These are phyloP conservation scores for Diarsia rubi DNA, from an alignment of 2,888 invertebrate species.

Conservation along the genomic window DNA sequence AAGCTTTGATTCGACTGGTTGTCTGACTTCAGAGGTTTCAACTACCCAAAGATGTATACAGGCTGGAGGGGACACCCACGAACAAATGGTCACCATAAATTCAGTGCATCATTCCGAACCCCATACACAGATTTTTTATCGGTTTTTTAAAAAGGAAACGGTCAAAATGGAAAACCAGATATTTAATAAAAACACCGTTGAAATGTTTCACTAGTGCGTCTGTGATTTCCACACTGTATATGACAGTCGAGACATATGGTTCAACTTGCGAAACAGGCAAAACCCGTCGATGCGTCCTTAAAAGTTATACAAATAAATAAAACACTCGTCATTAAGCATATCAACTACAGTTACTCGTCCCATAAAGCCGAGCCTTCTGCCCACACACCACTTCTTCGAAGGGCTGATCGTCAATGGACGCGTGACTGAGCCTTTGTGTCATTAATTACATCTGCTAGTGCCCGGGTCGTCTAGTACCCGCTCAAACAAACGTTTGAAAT, in stretches of 20 bases:
- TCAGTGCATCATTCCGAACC: too few relatives aligned
- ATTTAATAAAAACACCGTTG: too few relatives aligned
- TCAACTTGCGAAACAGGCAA: neutral
- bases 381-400: neutral
- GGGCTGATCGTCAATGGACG: constrained; percentile 12
- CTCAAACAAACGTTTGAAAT: constrained; percentile 26
- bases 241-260: too few relatives aligned
- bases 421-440: constrained; percentile 20
- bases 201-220: too few relatives aligned
- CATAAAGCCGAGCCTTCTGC: neutral
- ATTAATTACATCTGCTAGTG: constrained; percentile 40
- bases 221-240: too few relatives aligned
- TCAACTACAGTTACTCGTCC: neutral
- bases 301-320: neutral
- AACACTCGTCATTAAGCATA: neutral
- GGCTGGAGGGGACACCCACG: too few relatives aligned
- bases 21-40: neutral
- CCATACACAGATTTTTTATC: too few relatives aligned
- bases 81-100: too few relatives aligned
- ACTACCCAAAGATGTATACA: neutral
- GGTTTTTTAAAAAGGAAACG: too few relatives aligned
- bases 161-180: too few relatives aligned
- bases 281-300: neutral
- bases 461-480: neutral
- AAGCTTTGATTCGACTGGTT: too few relatives aligned